Percentiles rank a stretch among this genome's conserved stretches.
Conservation (phyloP, 2,113 vertebrate genomes). For the Bubo scandiacus region DNA sequence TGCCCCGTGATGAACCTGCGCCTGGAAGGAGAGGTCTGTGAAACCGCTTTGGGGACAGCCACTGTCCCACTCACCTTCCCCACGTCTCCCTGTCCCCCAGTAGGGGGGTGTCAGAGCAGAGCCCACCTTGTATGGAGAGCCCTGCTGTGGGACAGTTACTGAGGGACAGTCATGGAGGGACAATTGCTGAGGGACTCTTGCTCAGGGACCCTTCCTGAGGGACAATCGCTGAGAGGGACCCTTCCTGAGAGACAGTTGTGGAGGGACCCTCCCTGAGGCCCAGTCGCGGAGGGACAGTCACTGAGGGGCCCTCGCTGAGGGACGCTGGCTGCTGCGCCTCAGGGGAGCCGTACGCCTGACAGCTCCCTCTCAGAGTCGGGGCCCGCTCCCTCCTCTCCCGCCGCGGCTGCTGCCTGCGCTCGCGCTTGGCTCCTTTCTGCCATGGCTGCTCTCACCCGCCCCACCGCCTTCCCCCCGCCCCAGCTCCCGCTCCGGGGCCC, state of each 20-base stretch:
- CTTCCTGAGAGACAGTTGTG: neutral
- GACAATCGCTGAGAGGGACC: neutral
- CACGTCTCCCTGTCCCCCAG: accelerated
- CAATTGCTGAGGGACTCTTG: too few species aligned
- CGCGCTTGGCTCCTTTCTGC: neutral
- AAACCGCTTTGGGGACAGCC: neutral
- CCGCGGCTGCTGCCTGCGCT: neutral
- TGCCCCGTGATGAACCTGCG: accelerated
- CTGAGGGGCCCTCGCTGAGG: neutral
- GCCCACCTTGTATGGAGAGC: neutral
- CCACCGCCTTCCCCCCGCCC: neutral
- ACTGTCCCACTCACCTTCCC: accelerated
- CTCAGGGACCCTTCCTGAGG: neutral
- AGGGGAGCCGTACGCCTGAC: neutral
- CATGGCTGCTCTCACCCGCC: neutral
- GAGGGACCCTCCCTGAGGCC: neutral
- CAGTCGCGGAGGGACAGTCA: neutral
- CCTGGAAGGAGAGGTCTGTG: neutral
- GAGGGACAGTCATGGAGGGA: neutral
- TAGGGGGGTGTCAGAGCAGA: accelerated
- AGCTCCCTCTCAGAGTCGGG: neutral
- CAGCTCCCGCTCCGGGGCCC: neutral
- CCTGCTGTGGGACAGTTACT: neutral
- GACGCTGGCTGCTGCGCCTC: neutral
- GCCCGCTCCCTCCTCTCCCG: neutral